Evolutionary conservation across 2,113 vertebrate genomes (phyloP), one percentile per base, ranked within the genome.

Genomic region (Cranoglanis bouderius): DNA sequence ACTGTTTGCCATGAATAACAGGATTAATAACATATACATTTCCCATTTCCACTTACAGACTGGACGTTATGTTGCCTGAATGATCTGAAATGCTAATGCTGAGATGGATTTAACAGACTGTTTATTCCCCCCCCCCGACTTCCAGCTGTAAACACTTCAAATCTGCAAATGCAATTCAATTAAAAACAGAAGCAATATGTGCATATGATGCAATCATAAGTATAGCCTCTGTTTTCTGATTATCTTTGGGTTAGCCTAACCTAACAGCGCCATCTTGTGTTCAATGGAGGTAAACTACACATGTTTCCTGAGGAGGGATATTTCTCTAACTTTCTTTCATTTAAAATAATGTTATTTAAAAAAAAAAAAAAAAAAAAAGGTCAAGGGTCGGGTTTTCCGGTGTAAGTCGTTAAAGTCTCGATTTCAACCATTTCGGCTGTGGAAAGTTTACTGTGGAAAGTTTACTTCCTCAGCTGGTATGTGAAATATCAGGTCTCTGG

Each of bases 191-290:
- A 82, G 55, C 35, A 26, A 24, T 26, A 61, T 61, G 21, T 40
- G 35, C 32, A 57, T 38, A 82, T 26, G 53, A 59, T 82, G 4
- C 35, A 57, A 82, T 61, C 35, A 59, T 75, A 40, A 74, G 21
- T 43, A 83, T 16, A 72, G n/a, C 59, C n/a, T 70, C 40, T n/a
- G 21, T 13, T 55, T 1, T n/a, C 43, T n/a, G 61, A 82, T 26
- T 49, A 40, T 35, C 32, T 29, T 40, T 87, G 40, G 1, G 86
- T 24, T 40, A 49, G 4, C 0, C 51, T 61, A 32, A 74, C 40
- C 21, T 51, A 70, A n/a, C 38, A 43, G 83, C 88, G 72, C 83
- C 88, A 77, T 85, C 88, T 85, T 70, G 83, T 85, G 88, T 55
- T 70, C 6, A 24, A 26, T 70, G 9, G 43, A 7, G 38, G 29